Percentiles rank a stretch among this genome's conserved stretches.
Conservation (phyloP, 2,888 invertebrate species). For the Polia nebulosa region DNA sequence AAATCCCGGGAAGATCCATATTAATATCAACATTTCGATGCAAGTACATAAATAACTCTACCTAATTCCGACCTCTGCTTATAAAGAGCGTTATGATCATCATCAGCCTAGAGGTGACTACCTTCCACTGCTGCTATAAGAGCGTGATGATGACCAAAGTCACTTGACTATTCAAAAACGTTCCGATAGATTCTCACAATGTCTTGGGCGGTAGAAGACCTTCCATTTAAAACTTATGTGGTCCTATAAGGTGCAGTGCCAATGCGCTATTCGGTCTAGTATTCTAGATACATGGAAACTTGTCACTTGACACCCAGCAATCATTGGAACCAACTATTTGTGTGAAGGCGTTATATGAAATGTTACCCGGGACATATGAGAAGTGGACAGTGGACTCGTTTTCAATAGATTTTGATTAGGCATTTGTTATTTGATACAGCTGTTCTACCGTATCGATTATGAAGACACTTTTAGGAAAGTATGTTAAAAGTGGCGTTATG, state of each 20-base stretch:
- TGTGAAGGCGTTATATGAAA: conserved; percentile 58
- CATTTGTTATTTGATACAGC: conserved; percentile 60
- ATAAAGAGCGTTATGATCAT: not conserved
- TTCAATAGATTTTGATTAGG: conserved; percentile 59
- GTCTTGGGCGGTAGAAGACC: not conserved
- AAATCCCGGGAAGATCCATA: too few relatives aligned
- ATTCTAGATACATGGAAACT: conserved; percentile 69
- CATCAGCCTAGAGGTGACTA: too few relatives aligned
- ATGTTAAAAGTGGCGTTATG: not conserved
- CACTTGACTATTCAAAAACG: not conserved
- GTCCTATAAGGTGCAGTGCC: conserved; percentile 14
- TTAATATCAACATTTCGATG: too few relatives aligned
- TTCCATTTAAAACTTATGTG: not conserved
- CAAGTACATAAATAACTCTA: too few relatives aligned
- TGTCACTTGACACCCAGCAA: conserved; percentile 60
- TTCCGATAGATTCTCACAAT: not conserved
- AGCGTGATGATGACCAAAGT: not conserved
- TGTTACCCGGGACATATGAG: conserved; percentile 54
- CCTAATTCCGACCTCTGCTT: too few relatives aligned
- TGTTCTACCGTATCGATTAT: conserved; percentile 1
- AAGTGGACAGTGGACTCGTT: conserved; percentile 51
- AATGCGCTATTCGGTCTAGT: conserved; percentile 52
- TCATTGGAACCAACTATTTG: conserved; percentile 62
- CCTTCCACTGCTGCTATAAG: not conserved
- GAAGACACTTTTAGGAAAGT: not conserved